These are phyloP conservation scores for Agrochola macilenta DNA, from an alignment of 2,888 invertebrate species.

Conservation along the genomic window DNA sequence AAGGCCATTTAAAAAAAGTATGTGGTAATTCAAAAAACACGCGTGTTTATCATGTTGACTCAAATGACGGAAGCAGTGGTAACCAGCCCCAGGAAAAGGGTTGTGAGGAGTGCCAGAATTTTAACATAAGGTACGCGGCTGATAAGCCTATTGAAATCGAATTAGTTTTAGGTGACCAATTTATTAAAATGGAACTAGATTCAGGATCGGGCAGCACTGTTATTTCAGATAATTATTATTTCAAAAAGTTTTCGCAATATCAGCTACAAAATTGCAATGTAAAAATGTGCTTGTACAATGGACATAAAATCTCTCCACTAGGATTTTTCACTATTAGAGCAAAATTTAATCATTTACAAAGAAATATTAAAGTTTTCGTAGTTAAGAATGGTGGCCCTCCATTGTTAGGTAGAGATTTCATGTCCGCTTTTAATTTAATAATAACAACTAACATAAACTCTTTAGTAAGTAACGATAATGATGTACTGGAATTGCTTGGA, in stretches of 20 bases:
- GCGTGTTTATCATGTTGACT: too few relatives aligned
- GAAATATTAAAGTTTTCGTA: slow-evolving; percentile 1
- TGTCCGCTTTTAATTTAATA: slow-evolving; percentile 4
- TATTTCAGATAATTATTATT: not conserved
- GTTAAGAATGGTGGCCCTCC: slow-evolving; percentile 8
- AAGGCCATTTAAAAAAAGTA: too few relatives aligned
- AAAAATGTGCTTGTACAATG: slow-evolving; percentile 8
- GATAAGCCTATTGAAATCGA: too few relatives aligned
- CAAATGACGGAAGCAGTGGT: too few relatives aligned
- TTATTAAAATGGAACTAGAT: too few relatives aligned
- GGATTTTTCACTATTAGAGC: too few relatives aligned
- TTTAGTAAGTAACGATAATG: not conserved
- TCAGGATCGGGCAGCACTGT: too few relatives aligned
- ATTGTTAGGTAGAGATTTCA: slow-evolving; percentile 11
- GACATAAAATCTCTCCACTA: not conserved
- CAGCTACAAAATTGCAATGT: not conserved
- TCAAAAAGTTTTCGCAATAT: not conserved
- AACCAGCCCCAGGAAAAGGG: too few relatives aligned
- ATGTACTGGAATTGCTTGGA: not conserved
- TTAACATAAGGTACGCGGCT: too few relatives aligned
- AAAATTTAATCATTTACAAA: not conserved
- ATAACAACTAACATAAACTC: not conserved
- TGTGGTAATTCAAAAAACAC: too few relatives aligned
- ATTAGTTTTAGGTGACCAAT: too few relatives aligned
- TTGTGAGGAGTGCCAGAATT: too few relatives aligned